Conservation (phyloP, 2,113 vertebrate species). For the Sphyrna mokarran region DNA sequence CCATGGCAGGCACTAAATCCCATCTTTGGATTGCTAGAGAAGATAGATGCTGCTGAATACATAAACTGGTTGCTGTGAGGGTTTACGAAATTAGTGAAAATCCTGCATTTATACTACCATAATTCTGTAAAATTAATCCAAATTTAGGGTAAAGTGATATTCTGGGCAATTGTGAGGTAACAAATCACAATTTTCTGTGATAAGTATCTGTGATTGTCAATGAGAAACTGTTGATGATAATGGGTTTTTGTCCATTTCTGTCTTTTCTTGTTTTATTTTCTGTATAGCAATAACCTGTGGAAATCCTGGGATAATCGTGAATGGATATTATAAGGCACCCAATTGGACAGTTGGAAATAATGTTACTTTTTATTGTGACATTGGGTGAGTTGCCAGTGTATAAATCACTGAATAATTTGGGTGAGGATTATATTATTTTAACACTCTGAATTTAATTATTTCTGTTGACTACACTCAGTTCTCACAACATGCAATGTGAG, state of each 20-base stretch:
- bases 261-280: not conserved
- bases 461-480: no score
- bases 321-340: not conserved
- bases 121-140: not conserved
- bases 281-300: not conserved
- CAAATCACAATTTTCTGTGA: not conserved
- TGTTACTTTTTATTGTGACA: not conserved
- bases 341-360: not conserved
- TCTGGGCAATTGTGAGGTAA: not conserved
- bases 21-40: not conserved
- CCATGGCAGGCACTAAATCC: not conserved
- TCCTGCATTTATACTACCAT: not conserved
- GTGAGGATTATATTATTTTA: no score
- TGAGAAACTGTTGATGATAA: not conserved
- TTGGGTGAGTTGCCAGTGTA: not conserved
- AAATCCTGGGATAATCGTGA: not conserved
- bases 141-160: not conserved
- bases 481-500: not conserved
- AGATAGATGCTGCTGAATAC: not conserved
- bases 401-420: not conserved
- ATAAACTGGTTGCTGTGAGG: not conserved
- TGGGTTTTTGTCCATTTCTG: not conserved
- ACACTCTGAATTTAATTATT: not conserved
- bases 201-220: not conserved
- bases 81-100: not conserved